Evolutionary conservation across 2,888 invertebrate genomes (phyloP).

Genomic region (Tenthredo scrophulariae): DNA sequence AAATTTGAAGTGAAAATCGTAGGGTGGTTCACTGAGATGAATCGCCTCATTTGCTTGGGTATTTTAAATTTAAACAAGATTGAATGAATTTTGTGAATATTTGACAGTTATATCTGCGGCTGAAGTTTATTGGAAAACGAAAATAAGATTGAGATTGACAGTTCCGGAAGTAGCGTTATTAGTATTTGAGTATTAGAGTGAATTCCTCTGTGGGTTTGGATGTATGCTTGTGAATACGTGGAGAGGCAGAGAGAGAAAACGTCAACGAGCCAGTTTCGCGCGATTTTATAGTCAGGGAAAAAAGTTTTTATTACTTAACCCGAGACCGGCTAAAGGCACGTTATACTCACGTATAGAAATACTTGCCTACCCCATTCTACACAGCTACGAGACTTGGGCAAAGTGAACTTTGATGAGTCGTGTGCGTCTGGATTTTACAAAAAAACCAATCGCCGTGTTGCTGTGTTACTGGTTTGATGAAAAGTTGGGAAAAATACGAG

Average conservation of each 20-base stretch:
- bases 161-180: conserved; percentile 11
- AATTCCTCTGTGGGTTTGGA: not conserved
- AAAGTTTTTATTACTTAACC: conserved; percentile 39
- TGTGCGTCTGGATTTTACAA: not conserved
- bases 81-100: not conserved
- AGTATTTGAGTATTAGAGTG: not conserved
- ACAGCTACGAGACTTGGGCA: conserved; percentile 5
- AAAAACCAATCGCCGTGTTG: not conserved
- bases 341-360: conserved; percentile 18
- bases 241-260: not conserved
- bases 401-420: conserved; percentile 37
- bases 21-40: not conserved
- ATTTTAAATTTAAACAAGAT: not conserved
- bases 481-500: not conserved
- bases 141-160: not conserved
- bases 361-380: not conserved
- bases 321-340: conserved; percentile 27
- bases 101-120: not conserved
- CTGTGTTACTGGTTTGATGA: not conserved
- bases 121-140: not conserved
- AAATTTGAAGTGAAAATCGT: not conserved
- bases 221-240: not conserved
- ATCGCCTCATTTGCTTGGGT: too few species aligned
- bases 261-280: conserved; percentile 8
- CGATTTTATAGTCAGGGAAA: conserved; percentile 40